These are phyloP conservation scores for Menura novaehollandiae DNA, from an alignment of 2,113 vertebrate genomes.

Conservation along the genomic window DNA sequence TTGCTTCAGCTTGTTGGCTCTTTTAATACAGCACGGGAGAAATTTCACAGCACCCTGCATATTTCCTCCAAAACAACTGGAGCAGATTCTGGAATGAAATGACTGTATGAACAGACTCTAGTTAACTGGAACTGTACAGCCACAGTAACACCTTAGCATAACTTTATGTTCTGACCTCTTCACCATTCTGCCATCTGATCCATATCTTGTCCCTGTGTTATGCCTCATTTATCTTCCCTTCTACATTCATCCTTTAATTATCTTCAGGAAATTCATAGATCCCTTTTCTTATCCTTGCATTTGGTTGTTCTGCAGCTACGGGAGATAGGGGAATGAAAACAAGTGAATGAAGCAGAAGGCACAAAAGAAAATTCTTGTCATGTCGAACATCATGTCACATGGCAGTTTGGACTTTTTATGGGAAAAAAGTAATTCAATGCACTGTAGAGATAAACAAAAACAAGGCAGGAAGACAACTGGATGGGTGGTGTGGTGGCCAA, in stretches of 20 bases:
- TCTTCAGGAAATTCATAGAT: fast-evolving
- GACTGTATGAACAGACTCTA: background rate
- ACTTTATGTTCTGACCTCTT: background rate
- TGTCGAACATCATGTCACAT: background rate
- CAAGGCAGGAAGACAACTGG: background rate
- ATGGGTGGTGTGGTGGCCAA: background rate
- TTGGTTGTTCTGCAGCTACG: background rate
- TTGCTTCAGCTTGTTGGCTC: background rate
- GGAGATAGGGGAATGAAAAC: background rate
- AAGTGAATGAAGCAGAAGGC: background rate
- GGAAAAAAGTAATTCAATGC: background rate
- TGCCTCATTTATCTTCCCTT: background rate
- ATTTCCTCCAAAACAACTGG: background rate
- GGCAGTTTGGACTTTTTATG: background rate
- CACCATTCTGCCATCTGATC: background rate
- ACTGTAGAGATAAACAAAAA: background rate
- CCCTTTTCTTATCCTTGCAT: background rate
- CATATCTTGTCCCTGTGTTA: background rate
- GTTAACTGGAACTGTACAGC: background rate
- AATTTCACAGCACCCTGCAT: background rate
- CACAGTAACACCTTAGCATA: background rate
- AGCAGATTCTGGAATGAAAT: background rate
- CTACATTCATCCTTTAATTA: background rate
- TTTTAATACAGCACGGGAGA: background rate
- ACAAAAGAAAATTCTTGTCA: background rate